Conservation (phyloP, 2,888 invertebrate species). For the Pseudoips prasinana region DNA sequence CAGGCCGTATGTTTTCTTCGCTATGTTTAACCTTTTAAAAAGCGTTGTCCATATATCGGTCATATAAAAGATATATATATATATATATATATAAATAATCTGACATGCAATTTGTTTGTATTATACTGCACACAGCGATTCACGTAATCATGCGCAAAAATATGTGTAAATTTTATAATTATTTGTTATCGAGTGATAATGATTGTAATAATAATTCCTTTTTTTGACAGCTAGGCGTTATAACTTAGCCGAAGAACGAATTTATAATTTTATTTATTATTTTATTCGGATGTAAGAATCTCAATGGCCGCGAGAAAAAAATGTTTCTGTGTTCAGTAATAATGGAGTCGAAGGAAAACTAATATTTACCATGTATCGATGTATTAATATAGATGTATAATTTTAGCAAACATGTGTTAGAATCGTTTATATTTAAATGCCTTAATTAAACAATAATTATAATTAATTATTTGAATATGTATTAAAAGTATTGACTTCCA, state of each 20-base stretch:
- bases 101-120: no score
- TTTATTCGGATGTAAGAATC: conserved; percentile 27
- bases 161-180: no score
- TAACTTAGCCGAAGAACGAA: conserved; percentile 31
- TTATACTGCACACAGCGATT: no score
- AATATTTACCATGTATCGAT: conserved; percentile 10
- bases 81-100: no score
- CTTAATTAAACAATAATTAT: conserved; percentile 25
- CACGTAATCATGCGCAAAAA: no score
- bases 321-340: conserved; percentile 14
- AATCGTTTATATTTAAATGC: conserved; percentile 19
- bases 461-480: conserved; percentile 4
- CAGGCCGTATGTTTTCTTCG: no score
- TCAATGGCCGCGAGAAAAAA: conserved; percentile 14
- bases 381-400: conserved; percentile 20
- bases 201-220: conserved; percentile 9
- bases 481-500: not conserved
- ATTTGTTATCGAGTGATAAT: conserved; percentile 9
- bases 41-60: no score
- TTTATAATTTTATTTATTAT: conserved; percentile 31
- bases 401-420: conserved; percentile 14
- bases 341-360: no score
- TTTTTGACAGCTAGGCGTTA: conserved; percentile 26
- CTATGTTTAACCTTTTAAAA: no score
- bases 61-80: no score